Evolutionary conservation across 2,113 vertebrate genomes (phyloP), one percentile per base, ranked within the genome.

Genomic region (Thymallus thymallus): DNA sequence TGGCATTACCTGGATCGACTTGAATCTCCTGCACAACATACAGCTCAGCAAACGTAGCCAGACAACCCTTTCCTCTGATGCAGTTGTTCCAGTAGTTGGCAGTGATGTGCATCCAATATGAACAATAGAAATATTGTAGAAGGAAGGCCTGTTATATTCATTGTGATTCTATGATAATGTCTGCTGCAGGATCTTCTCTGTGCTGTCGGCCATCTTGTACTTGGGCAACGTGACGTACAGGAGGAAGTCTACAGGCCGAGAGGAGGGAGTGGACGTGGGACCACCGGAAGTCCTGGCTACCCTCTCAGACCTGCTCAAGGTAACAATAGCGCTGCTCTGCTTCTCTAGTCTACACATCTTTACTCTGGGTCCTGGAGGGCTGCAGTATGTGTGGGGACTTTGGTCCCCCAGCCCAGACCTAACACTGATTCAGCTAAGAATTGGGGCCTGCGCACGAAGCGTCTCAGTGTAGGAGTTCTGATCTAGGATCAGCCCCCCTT

Each of bases 171-270:
- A 51, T 51, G 48, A 51, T 51, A 14, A 51, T 18, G 12, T n/a
- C 63, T 60, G 3, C 66, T 83, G 60, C 86, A 99, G 97, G 92
- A 99, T 99, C 82, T 99, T 99, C 89, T 96, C 96, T 0, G 80
- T 98, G 55, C 94, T 99, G 46, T 99, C 98, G 0, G 97, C 98
- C 70, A 99, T 99, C 88, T 90, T 99, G 72, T 99, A 99, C 86
- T 90, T 99, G 84, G 98, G 98, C 70, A 99, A 99, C 0, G 92
- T 99, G 82, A 96, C 93, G 0, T 99, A 99, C 83, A 95, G 89
- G 82, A 95, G 92, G 80, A 97, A 94, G 87, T 93, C 97, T 2
- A 94, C 93, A 0, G 97, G 96, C 61, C 91, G 97, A n/a, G 98
- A 99, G 0, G 98, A 99, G 76, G 97, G 96, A 0, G 80, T 99